Base-by-base conservation (phyloP, 2,113 vertebrate species). In the Oreochromis niloticus region DNA sequence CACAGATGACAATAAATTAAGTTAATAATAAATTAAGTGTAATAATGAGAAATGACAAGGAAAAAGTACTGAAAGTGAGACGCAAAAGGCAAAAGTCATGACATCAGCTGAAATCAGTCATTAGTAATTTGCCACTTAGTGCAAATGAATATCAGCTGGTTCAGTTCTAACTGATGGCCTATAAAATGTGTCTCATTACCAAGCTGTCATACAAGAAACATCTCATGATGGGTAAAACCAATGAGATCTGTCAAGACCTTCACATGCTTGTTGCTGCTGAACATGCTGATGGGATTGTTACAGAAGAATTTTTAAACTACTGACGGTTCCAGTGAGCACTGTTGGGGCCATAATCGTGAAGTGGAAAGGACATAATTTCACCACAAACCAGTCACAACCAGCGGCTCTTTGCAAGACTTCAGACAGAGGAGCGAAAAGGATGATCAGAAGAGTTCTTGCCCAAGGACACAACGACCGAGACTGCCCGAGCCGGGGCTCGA, bases 231-330 rank as follows among this genome's bases (percentile, higher is more conserved):
- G 59, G 17, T 36, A 12, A 63, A 63, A 0, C 32, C 32, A 36
- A 2, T 36, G 9, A 63, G 59, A 2, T 3, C 0, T n/a, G 16
- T 11, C 17, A 36, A 63, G 32, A n/a, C 2, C 9, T 0, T 63
- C 59, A 63, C 59, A 12, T 36, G 17, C 59, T 36, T 36, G 6
- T 59, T 59, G 56, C 1, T 12, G 32, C 32, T 1, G n/a, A 63
- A 63, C 17, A 63, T 36, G 4, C 32, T 36, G 59, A 36, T 36
- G 3, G 16, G 30, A 63, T 36, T 19, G 32, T 36, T n/a, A 63
- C 59, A n/a, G 59, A 63, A 63, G 32, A n/a, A 12, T 36, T 63
- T 36, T 4, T 7, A 36, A 36, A 63, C 9, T 63, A 12, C 17
- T 36, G 17, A 36, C 1, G 0, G 59, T 0, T 36, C 59, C 32